phyloP scores from a whole-genome alignment of 92 coral and sea anemone genomes.

The Isaurus tuberculatus region DNA sequence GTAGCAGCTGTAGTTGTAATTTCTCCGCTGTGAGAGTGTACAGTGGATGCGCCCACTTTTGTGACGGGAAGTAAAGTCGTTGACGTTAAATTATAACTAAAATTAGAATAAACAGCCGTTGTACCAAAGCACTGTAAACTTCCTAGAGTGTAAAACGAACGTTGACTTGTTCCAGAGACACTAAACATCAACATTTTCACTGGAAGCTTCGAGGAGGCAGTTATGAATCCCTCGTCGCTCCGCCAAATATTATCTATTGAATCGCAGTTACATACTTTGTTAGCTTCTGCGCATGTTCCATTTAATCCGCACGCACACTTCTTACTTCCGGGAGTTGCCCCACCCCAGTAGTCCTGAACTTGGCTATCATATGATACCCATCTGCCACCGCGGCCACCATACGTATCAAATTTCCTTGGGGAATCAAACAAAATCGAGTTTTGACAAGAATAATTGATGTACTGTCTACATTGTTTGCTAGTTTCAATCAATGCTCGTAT shows the following conservation, averaged over 20 bases:
- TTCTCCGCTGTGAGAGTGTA: background rate
- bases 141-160: constrained; percentile 71
- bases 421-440: constrained; percentile 84
- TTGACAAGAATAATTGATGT: constrained; percentile 71
- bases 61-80: constrained; percentile 33
- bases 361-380: constrained; percentile 84
- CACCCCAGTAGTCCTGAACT: constrained; percentile 88
- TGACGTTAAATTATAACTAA: constrained; percentile 11
- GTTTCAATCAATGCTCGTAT: constrained; percentile 69
- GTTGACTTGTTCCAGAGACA: constrained; percentile 64
- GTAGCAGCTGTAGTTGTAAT: constrained; percentile 16
- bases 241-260: constrained; percentile 69
- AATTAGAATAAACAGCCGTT: constrained; percentile 39
- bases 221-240: constrained; percentile 73
- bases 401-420: constrained; percentile 58
- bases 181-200: constrained; percentile 76
- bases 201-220: constrained; percentile 66
- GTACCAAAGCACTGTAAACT: constrained; percentile 83
- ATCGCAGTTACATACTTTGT: constrained; percentile 81
- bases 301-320: constrained; percentile 84
- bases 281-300: constrained; percentile 68
- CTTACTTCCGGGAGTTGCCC: constrained; percentile 79
- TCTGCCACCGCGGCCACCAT: constrained; percentile 87
- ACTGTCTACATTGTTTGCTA: constrained; percentile 78
- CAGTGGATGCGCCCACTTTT: background rate